A percentile compares a stretch with the other conserved stretches of the same genome.
Conservation (phyloP, 2,797 vertebrate species). For the Schizopygopsis pylzovi region DNA sequence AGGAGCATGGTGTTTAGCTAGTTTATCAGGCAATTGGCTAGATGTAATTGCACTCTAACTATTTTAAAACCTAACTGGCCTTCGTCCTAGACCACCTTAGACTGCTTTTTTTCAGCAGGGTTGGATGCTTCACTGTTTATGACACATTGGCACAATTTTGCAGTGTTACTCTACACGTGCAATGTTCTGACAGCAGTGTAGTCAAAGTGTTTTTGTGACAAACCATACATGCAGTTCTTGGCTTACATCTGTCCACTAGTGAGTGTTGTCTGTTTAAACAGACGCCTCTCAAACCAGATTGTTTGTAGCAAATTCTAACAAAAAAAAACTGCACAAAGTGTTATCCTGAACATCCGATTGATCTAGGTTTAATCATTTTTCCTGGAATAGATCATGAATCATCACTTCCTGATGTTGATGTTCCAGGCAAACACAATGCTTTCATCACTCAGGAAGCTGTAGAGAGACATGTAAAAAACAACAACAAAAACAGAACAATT, state of each 20-base stretch:
- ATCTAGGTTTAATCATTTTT: background rate
- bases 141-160: background rate
- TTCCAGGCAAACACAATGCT: conserved; percentile 9
- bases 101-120: background rate
- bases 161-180: background rate
- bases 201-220: background rate
- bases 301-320: background rate
- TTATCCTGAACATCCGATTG: background rate
- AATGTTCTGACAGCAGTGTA: background rate
- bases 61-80: background rate
- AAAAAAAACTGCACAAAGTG: background rate
- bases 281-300: background rate
- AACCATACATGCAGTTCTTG: background rate
- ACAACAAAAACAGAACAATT: conserved; percentile 34
- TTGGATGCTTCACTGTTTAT: background rate
- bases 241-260: background rate
- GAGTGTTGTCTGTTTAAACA: background rate
- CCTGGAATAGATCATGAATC: conserved; percentile 33
- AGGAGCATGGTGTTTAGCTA: background rate
- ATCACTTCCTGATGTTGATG: conserved; percentile 9
- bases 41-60: background rate
- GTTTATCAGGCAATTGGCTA: background rate
- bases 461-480: conserved; percentile 16
- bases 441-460: background rate
- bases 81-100: background rate